A percentile compares a stretch with the other conserved stretches of the same genome.
phyloP scores from a whole-genome alignment of 2,797 vertebrate species.

The Hyperoplus lanceolatus region DNA sequence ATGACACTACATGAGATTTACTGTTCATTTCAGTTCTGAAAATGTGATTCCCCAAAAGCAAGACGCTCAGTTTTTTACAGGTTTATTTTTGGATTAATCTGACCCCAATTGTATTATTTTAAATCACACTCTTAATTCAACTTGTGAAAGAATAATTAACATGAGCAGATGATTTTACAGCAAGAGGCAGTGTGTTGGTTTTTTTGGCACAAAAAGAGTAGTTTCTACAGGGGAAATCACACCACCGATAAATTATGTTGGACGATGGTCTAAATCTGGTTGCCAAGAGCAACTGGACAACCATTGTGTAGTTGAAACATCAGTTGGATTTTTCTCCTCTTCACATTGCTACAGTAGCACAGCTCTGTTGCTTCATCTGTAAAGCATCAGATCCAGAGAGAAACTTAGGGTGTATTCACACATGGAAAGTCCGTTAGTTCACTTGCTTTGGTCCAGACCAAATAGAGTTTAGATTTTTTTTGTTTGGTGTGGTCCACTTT shows the following conservation, averaged over 20 bases:
- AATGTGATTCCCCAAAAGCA: not conserved
- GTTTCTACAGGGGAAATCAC: conserved; percentile 2
- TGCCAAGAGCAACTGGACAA: conserved; percentile 38
- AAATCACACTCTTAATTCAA: conserved; percentile 4
- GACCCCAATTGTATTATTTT: conserved; percentile 2
- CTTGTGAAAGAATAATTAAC: not conserved
- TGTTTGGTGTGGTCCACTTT: too few relatives aligned
- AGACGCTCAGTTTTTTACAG: not conserved
- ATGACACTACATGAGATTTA: not conserved
- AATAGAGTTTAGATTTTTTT: too few relatives aligned
- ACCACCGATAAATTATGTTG: not conserved
- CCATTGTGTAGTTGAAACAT: conserved; percentile 32
- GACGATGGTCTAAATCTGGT: conserved; percentile 34
- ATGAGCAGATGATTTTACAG: not conserved
- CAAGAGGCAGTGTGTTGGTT: not conserved
- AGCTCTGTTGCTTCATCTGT: conserved; percentile 30
- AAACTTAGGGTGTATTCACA: too few relatives aligned
- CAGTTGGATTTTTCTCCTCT: conserved; percentile 41
- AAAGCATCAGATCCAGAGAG: conserved; percentile 26
- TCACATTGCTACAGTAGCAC: conserved; percentile 17
- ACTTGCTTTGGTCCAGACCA: too few relatives aligned
- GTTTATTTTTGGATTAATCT: not conserved
- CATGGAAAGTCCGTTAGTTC: too few relatives aligned
- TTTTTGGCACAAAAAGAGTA: conserved; percentile 6
- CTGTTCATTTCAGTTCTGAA: not conserved